Percentiles rank a stretch among this genome's conserved stretches.
These are phyloP conservation scores for Phrynocephalus guinanensis DNA, from an alignment of 2,797 vertebrate genomes.

Conservation along the genomic window DNA sequence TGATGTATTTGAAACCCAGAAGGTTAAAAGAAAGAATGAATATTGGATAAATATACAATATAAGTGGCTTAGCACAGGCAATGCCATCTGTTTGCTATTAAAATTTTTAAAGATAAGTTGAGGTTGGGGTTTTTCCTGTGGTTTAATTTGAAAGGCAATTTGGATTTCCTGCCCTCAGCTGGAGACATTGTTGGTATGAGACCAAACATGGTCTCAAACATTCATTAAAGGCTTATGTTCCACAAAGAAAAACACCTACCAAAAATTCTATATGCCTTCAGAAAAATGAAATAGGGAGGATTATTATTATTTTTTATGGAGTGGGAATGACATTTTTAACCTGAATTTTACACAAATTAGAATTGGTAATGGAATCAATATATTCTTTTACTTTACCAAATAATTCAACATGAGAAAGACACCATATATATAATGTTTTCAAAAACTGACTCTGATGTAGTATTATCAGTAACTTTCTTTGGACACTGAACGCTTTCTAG, in stretches of 20 bases:
- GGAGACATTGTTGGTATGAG: slow-evolving; percentile 62
- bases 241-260: slow-evolving; percentile 57
- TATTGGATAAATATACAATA: slow-evolving; percentile 52
- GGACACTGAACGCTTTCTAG: neutral
- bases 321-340: slow-evolving; percentile 3
- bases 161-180: slow-evolving; percentile 67
- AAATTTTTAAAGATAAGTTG: slow-evolving; percentile 55
- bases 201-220: slow-evolving; percentile 52
- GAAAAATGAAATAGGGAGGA: slow-evolving; percentile 25
- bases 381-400: slow-evolving; percentile 10
- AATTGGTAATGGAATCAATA: neutral
- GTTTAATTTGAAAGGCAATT: slow-evolving; percentile 73
- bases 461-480: neutral
- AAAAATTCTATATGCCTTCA: slow-evolving; percentile 53
- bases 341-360: neutral
- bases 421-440: neutral
- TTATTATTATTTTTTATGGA: neutral
- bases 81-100: slow-evolving; percentile 75
- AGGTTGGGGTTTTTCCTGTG: slow-evolving; percentile 59
- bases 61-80: slow-evolving; percentile 45
- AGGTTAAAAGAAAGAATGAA: slow-evolving; percentile 11
- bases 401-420: accelerated
- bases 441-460: neutral
- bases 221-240: slow-evolving; percentile 58
- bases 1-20: slow-evolving; percentile 22